phyloP scores from a whole-genome alignment of 2,113 vertebrate genomes.

The Vimba vimba region DNA sequence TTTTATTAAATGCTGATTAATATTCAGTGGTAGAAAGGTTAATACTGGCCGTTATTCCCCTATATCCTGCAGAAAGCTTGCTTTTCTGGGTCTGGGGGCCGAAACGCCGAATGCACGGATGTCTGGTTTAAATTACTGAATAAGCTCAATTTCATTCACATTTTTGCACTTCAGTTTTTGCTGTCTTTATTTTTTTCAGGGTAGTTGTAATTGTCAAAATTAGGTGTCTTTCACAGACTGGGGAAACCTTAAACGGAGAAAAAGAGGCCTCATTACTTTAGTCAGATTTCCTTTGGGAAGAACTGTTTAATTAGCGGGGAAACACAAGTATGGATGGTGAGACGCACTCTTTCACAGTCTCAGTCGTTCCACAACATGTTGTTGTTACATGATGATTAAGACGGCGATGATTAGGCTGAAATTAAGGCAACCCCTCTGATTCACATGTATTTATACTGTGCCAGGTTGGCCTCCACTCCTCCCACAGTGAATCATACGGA shows the following conservation, averaged over 20 bases:
- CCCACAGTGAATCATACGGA: conserved; percentile 44
- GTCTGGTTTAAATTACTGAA: conserved; percentile 89
- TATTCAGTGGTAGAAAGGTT: conserved; percentile 91
- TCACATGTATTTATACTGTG: conserved; percentile 11
- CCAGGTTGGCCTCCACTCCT: conserved; percentile 29
- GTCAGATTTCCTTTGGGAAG: conserved; percentile 49
- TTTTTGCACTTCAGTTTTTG: conserved; percentile 36
- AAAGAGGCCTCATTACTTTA: conserved; percentile 57
- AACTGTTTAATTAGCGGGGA: conserved; percentile 58
- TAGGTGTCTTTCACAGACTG: conserved; percentile 58
- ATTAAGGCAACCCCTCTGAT: conserved; percentile 33
- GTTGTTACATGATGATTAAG: neutral
- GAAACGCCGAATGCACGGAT: conserved; percentile 79
- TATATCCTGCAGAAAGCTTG: conserved; percentile 84
- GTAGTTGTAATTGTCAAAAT: conserved; percentile 65
- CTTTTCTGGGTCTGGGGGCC: conserved; percentile 76
- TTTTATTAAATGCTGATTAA: conserved; percentile 97
- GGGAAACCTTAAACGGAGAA: conserved; percentile 56
- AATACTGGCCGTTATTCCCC: conserved; percentile 88
- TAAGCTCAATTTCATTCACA: conserved; percentile 71
- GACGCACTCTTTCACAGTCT: neutral
- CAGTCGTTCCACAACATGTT: neutral
- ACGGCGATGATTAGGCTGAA: conserved; percentile 6
- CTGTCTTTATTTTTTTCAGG: conserved; percentile 51
- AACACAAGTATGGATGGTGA: neutral